These are phyloP conservation scores for Seira ritae DNA, from an alignment of 2,888 invertebrate species.

Conservation along the genomic window DNA sequence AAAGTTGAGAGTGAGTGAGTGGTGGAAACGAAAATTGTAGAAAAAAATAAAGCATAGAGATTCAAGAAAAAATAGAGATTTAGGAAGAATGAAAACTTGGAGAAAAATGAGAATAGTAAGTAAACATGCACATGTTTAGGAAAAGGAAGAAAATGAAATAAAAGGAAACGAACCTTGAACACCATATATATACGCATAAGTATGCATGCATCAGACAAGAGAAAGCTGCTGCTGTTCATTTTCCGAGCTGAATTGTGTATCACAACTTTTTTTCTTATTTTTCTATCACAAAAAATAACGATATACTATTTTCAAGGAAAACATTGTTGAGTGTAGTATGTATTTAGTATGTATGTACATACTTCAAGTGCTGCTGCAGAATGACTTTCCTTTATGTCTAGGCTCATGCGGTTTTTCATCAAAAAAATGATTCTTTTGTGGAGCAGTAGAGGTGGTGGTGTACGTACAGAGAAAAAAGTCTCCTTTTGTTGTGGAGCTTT, in stretches of 20 bases:
- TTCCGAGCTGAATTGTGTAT: neutral
- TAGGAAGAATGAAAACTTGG: neutral
- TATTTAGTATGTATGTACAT: neutral
- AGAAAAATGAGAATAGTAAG: neutral
- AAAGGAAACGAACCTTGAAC: neutral
- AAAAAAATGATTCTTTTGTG: neutral
- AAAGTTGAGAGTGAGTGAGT: too few relatives aligned
- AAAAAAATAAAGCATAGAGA: neutral
- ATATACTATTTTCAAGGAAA: too few relatives aligned
- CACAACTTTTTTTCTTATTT: conserved; percentile 1
- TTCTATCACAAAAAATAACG: neutral
- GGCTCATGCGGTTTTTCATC: neutral
- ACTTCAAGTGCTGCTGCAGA: neutral
- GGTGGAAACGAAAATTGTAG: too few relatives aligned
- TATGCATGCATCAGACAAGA: neutral
- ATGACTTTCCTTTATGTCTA: neutral
- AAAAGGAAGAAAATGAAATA: conserved; percentile 10
- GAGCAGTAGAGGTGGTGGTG: neutral
- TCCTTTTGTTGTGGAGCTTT: neutral
- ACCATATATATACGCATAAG: neutral
- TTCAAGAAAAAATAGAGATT: neutral
- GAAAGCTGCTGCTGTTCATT: conserved; percentile 7
- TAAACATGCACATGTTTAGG: conserved; percentile 9
- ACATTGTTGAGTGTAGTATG: too few relatives aligned
- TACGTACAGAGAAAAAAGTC: neutral